A percentile compares a stretch with the other conserved stretches of the same genome.
Conservation (phyloP, 2,888 invertebrate genomes). For the Dilophus febrilis region DNA sequence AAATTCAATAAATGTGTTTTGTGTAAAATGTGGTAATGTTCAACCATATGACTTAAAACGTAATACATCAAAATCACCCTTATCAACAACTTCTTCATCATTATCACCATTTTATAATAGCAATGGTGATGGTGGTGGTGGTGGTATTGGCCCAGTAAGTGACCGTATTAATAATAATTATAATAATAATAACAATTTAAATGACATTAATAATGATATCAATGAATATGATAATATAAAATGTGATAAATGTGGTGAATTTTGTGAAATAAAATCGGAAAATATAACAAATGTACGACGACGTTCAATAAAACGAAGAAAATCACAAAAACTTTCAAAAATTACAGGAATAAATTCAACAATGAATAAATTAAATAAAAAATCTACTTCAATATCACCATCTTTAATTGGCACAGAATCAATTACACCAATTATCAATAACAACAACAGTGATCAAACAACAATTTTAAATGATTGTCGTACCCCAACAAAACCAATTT, state of each 20-base stretch:
- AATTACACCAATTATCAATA: no score
- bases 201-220: slow-evolving; percentile 16
- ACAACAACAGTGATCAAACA: not conserved
- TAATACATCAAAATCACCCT: not conserved
- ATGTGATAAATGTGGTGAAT: slow-evolving; percentile 23
- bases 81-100: no score
- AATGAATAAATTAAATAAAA: no score
- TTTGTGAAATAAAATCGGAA: slow-evolving; percentile 4
- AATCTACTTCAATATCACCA: no score
- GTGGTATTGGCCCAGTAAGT: slow-evolving; percentile 1
- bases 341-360: no score
- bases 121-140: not conserved
- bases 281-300: no score
- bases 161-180: slow-evolving; percentile 8
- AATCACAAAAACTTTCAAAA: no score
- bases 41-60: slow-evolving; percentile 6
- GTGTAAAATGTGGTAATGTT: slow-evolving; percentile 22
- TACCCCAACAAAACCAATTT: slow-evolving; percentile 44
- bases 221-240: slow-evolving; percentile 17
- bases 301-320: no score
- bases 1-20: slow-evolving; percentile 19
- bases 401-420: no score
- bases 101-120: no score
- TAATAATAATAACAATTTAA: slow-evolving; percentile 11
- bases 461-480: slow-evolving; percentile 24